Conservation (phyloP, 2,888 invertebrate genomes). For the Anarsia innoxiella region DNA sequence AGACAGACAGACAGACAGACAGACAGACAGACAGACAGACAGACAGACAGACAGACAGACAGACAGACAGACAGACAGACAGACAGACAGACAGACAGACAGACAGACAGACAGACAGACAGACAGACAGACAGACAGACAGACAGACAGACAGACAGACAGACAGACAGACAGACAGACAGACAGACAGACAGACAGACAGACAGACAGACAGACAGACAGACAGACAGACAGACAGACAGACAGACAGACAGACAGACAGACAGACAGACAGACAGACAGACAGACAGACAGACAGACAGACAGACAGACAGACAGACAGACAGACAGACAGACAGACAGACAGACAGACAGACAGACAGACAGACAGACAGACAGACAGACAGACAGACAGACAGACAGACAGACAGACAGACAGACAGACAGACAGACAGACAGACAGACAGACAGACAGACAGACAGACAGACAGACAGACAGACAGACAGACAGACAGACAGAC, state of each 20-base stretch:
- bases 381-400: neutral
- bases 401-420: neutral
- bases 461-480: neutral
- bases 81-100: neutral
- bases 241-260: neutral
- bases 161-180: neutral
- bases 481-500: neutral
- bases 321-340: neutral
- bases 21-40: neutral
- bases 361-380: neutral
- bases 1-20: neutral
- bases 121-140: neutral
- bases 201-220: neutral
- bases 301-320: neutral
- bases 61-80: neutral
- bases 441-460: neutral
- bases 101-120: neutral
- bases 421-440: neutral
- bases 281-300: neutral
- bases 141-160: neutral
- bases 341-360: neutral
- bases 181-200: neutral
- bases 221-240: neutral
- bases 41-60: neutral
- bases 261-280: neutral